Percentiles rank a stretch among this genome's conserved stretches.
phyloP scores from a whole-genome alignment of 2,888 invertebrate genomes.

The Cecidostiba fungosa region DNA sequence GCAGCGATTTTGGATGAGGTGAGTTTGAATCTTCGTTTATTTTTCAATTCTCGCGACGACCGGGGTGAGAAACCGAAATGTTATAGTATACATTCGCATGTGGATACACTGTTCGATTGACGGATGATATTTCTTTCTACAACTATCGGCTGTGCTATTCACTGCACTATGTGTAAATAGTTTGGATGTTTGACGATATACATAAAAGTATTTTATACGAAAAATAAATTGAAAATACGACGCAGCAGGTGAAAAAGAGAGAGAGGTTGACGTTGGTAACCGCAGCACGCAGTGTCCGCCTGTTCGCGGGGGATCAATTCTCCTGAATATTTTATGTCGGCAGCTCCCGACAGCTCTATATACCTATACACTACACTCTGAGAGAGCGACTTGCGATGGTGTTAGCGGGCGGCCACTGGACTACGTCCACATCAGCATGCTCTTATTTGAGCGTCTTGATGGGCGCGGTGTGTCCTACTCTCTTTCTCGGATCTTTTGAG shows the following conservation, averaged over 20 bases:
- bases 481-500: neutral
- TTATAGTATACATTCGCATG: too few species aligned
- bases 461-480: neutral
- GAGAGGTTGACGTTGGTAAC: neutral
- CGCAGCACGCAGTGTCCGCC: constrained; percentile 9
- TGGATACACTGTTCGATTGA: too few species aligned
- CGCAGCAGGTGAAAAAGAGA: neutral
- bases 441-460: neutral
- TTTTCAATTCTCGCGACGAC: neutral
- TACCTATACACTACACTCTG: neutral
- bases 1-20: neutral
- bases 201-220: too few species aligned
- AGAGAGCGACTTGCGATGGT: neutral
- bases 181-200: too few species aligned
- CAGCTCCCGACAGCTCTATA: neutral
- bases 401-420: neutral
- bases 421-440: constrained; percentile 14
- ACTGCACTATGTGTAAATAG: too few species aligned
- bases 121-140: too few species aligned
- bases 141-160: too few species aligned
- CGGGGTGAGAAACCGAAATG: neutral
- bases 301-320: constrained; percentile 70
- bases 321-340: constrained; percentile 75
- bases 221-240: too few species aligned
- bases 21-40: too few species aligned